Evolutionary conservation across 2,888 invertebrate species (phyloP).

Genomic region (Ochlodes sylvanus): DNA sequence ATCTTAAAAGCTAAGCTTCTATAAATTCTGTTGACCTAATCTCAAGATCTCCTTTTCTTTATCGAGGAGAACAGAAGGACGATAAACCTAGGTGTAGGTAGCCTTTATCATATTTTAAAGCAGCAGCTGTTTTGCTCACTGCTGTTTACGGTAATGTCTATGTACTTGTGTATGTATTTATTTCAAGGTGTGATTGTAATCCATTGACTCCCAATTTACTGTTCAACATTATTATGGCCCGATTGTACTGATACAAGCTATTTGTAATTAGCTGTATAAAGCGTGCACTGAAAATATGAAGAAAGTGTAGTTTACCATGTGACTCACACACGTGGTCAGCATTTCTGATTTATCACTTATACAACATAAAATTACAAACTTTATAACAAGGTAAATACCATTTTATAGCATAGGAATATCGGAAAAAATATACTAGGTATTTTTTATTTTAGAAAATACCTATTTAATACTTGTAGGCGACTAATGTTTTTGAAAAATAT

Average conservation of each 20-base stretch:
- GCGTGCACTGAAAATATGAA: neutral
- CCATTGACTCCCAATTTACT: slow-evolving; percentile 23
- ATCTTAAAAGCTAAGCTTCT: slow-evolving; percentile 9
- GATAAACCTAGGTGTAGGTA: slow-evolving; percentile 1
- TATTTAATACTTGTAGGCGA: no score
- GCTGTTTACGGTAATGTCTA: slow-evolving; percentile 19
- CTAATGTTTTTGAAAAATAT: no score
- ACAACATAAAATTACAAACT: no score
- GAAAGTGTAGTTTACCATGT: neutral
- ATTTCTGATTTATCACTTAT: no score
- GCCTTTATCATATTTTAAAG: slow-evolving; percentile 6
- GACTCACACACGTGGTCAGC: neutral
- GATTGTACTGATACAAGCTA: slow-evolving; percentile 13
- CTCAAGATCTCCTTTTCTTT: slow-evolving; percentile 25
- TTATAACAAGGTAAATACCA: no score
- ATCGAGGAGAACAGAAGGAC: slow-evolving; percentile 14
- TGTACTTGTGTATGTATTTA: slow-evolving; percentile 24
- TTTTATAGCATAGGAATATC: no score
- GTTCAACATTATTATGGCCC: slow-evolving; percentile 9
- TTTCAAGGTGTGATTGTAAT: slow-evolving; percentile 16
- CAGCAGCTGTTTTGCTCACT: slow-evolving; percentile 15
- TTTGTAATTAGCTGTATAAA: neutral
- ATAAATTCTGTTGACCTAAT: slow-evolving; percentile 33
- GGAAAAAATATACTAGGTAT: no score
- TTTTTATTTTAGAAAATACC: no score